phyloP scores from a whole-genome alignment of 2,113 vertebrate genomes.

The Trichechus manatus region DNA sequence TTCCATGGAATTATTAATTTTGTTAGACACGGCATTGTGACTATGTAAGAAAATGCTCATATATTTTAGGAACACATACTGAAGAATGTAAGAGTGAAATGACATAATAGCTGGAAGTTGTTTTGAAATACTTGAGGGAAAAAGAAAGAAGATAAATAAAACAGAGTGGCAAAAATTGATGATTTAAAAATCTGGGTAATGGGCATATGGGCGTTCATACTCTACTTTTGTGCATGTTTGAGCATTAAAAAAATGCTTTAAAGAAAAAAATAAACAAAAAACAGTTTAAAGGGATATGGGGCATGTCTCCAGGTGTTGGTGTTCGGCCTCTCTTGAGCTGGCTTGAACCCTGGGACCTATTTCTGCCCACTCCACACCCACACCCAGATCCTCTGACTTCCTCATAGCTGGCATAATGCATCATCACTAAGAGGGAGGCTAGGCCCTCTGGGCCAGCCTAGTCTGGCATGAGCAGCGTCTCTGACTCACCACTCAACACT shows the following conservation, averaged over 20 bases:
- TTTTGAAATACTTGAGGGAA: slow-evolving; percentile 35
- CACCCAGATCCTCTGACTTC: not conserved
- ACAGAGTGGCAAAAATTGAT: not conserved
- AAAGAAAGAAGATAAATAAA: not conserved
- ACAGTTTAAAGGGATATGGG: not conserved
- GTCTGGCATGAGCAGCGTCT: not conserved
- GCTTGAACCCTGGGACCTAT: not conserved
- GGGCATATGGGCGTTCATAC: not conserved
- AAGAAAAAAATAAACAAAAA: not conserved
- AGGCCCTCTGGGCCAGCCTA: not conserved
- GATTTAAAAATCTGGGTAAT: not conserved
- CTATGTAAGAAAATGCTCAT: slow-evolving; percentile 31
- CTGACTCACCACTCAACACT: not conserved
- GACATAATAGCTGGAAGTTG: not conserved
- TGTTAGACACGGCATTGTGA: not conserved
- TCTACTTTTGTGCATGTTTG: not conserved
- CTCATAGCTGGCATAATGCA: not conserved
- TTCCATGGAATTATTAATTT: not conserved
- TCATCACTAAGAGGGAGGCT: not conserved
- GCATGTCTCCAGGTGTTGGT: not conserved
- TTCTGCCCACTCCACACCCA: not conserved
- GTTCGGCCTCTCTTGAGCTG: not conserved
- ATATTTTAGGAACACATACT: not conserved
- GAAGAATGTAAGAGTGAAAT: slow-evolving; percentile 15
- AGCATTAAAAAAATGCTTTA: not conserved